Evolutionary conservation across 2,797 vertebrate species (phyloP).

Genomic region (Leptatherina wallacei): DNA sequence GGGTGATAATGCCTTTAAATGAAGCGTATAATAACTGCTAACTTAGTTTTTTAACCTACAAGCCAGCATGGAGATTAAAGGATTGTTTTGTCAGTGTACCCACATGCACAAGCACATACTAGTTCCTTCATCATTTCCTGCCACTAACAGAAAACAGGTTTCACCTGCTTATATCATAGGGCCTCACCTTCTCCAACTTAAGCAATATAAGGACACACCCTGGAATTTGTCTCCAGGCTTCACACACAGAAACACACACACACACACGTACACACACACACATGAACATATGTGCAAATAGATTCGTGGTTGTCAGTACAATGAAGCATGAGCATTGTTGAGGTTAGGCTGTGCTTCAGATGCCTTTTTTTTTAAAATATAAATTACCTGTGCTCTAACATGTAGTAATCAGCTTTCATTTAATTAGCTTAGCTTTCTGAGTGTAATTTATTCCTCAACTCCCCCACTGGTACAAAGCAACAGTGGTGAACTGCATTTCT

Average conservation of each 20-base stretch:
- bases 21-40: neutral
- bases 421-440: neutral
- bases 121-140: slow-evolving; percentile 68
- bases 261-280: neutral
- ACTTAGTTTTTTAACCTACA: slow-evolving; percentile 10
- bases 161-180: slow-evolving; percentile 74
- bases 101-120: slow-evolving; percentile 40
- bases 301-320: neutral
- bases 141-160: slow-evolving; percentile 73
- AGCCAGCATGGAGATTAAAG: slow-evolving; percentile 22
- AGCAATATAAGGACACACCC: slow-evolving; percentile 63
- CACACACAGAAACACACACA: neutral
- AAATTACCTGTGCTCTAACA: neutral
- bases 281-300: neutral
- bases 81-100: slow-evolving; percentile 36
- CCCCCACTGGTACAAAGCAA: neutral
- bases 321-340: neutral
- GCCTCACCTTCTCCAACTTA: slow-evolving; percentile 61
- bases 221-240: slow-evolving; percentile 41
- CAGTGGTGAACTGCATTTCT: neutral
- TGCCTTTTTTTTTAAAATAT: neutral
- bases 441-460: neutral
- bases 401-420: neutral
- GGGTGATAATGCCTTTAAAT: slow-evolving; percentile 4
- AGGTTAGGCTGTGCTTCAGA: slow-evolving; percentile 1